Evolutionary conservation across 2,113 vertebrate species (phyloP).

Genomic region (Anseranas semipalmata): DNA sequence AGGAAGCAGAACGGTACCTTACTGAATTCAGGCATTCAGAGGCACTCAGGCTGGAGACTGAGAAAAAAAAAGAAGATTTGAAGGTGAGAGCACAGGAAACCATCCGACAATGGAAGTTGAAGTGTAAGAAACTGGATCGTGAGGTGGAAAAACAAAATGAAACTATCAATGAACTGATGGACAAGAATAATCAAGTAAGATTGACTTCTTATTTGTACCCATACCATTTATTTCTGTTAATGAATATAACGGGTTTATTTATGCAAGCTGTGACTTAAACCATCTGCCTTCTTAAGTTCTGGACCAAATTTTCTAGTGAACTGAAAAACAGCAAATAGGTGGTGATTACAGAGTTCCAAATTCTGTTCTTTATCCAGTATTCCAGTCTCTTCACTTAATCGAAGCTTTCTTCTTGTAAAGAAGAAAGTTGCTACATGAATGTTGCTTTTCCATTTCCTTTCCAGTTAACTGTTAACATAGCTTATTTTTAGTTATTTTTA

Average conservation of each 20-base stretch:
- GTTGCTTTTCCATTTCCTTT: not conserved
- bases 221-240: not conserved
- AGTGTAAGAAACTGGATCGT: slow-evolving; percentile 84
- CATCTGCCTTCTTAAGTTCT: not conserved
- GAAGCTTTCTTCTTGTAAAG: not conserved
- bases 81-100: slow-evolving; percentile 88
- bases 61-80: slow-evolving; percentile 86
- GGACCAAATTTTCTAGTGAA: not conserved
- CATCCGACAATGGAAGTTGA: slow-evolving; percentile 89
- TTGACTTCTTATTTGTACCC: not conserved
- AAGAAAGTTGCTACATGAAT: not conserved
- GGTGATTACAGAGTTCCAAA: not conserved
- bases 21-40: slow-evolving; percentile 80
- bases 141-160: slow-evolving; percentile 81
- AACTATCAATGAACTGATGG: slow-evolving; percentile 64
- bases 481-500: not conserved
- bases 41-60: slow-evolving; percentile 78
- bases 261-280: not conserved
- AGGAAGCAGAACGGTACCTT: slow-evolving; percentile 76
- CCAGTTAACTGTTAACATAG: not conserved
- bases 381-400: not conserved
- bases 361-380: not conserved
- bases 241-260: not conserved
- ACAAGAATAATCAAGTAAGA: slow-evolving; percentile 82
- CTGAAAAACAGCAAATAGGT: not conserved